These are phyloP conservation scores for Heptranchias perlo DNA, from an alignment of 2,113 vertebrate species.

Conservation along the genomic window DNA sequence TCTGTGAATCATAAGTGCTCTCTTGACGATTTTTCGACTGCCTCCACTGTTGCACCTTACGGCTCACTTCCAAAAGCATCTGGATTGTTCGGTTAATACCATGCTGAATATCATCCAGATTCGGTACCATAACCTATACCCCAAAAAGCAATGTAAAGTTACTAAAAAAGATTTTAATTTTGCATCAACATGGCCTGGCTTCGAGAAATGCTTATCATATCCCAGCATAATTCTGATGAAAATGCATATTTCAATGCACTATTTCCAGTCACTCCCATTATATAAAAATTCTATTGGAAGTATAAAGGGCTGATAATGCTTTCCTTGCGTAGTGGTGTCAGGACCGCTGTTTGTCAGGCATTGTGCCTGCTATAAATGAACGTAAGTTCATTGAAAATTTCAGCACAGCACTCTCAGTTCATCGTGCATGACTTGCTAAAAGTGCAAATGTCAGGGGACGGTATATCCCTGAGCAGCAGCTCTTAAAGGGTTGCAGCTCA, in stretches of 20 bases:
- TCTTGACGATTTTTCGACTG: slow-evolving; percentile 44
- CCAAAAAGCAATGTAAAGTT: neutral
- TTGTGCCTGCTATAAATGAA: neutral
- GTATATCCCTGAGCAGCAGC: neutral
- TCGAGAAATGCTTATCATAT: neutral
- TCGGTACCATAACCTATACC: slow-evolving; percentile 66
- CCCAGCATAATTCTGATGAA: neutral
- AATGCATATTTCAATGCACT: neutral
- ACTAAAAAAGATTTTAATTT: neutral
- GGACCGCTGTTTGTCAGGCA: neutral
- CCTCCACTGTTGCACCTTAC: slow-evolving; percentile 63
- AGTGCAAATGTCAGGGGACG: neutral
- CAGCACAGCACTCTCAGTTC: neutral
- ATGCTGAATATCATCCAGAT: slow-evolving; percentile 68
- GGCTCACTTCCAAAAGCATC: slow-evolving; percentile 66
- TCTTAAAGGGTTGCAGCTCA: neutral
- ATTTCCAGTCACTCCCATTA: neutral
- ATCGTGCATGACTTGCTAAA: no score
- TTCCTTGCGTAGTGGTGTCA: neutral
- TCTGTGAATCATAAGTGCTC: neutral
- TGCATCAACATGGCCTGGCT: neutral
- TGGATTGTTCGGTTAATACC: slow-evolving; percentile 61
- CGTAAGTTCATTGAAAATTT: neutral
- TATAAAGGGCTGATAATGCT: neutral
- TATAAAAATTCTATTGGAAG: neutral